Base-by-base conservation (phyloP, 1,140 invertebrate species). In the Sarcophaga bullata region DNA sequence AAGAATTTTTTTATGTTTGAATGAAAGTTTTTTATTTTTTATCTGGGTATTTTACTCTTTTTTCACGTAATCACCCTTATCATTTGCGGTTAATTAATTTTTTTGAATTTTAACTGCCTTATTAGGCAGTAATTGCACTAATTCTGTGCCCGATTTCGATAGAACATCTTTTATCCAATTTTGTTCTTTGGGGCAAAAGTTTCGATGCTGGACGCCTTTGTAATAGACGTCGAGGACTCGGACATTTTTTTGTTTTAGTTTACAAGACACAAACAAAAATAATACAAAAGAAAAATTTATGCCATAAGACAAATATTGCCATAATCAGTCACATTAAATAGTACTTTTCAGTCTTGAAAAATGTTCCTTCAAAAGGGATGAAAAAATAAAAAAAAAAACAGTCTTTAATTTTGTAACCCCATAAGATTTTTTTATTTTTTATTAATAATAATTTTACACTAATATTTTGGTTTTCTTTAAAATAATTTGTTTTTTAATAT, bases 91-190 rank as follows among this genome's bases (percentile, higher is more conserved):
- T 80, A 9, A 25, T 3, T 8, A 48, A 76, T 76, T 76, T 82
- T 48, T 62, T 37, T 6, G 46, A 15, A 46, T 58, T 54, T 73
- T 82, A 11, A 48, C 6, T 3, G 47, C 50, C 8, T 17, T 76
- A 80, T 82, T 82, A 3, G 25, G 8, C 7, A 73, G 52, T 81
- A 88, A 84, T 84, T 90, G 89, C 75, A 87, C 81, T 73, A 90
- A 76, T 78, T 90, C 89, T 11, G 84, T 90, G 80, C 87, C 86
- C 46, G 89, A 90, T 82, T 90, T 90, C n/a, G 84, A 86, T 1
- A 88, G 82, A 11, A 86, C 85, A 85, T 90, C 86, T 75, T 89
- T 90, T 68, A 90, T 86, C 88, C 88, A 90, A 83, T 85, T 86
- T 83, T 87, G 87, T 83, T 90, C 88, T 78, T 82, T 73, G 7